Evolutionary conservation across 2,797 vertebrate genomes (phyloP).

Genomic region (Molossus molossus): DNA sequence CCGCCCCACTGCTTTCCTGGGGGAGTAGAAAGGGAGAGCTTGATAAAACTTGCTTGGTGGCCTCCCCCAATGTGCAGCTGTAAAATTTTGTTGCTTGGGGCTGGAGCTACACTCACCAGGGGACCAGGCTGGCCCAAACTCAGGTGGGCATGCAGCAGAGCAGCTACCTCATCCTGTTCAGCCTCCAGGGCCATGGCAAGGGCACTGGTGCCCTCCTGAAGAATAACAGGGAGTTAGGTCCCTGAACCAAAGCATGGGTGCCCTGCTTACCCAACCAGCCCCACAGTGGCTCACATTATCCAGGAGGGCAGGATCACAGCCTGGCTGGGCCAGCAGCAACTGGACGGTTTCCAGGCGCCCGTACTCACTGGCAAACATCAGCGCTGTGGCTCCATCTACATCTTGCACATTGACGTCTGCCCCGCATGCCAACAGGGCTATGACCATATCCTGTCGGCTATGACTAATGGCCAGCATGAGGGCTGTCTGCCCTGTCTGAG

Average conservation of each 20-base stretch:
- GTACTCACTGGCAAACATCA: slow-evolving; percentile 98
- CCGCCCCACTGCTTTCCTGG: not conserved
- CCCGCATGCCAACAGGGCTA: slow-evolving; percentile 93
- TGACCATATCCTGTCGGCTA: slow-evolving; percentile 96
- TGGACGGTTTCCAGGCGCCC: slow-evolving; percentile 95
- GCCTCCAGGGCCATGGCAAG: slow-evolving; percentile 96
- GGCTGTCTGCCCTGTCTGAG: slow-evolving; percentile 96
- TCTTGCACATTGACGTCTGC: slow-evolving; percentile 96
- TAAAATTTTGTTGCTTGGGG: not conserved
- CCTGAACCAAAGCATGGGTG: not conserved
- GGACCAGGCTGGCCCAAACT: slow-evolving; percentile 90
- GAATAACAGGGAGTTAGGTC: not conserved
- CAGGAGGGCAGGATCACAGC: slow-evolving; percentile 93
- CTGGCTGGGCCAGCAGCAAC: slow-evolving; percentile 94
- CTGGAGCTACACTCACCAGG: slow-evolving; percentile 90
- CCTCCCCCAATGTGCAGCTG: not conserved
- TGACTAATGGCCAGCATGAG: slow-evolving; percentile 98
- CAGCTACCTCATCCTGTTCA: slow-evolving; percentile 95
- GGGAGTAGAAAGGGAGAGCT: not conserved
- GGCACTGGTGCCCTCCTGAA: slow-evolving; percentile 96
- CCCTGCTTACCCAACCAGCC: not conserved
- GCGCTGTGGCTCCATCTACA: slow-evolving; percentile 96
- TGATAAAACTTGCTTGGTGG: not conserved
- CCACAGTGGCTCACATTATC: slow-evolving; percentile 92
- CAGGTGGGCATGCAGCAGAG: slow-evolving; percentile 94